phyloP scores from a whole-genome alignment of 2,888 invertebrate genomes.

The Iselma pallidipennis region DNA sequence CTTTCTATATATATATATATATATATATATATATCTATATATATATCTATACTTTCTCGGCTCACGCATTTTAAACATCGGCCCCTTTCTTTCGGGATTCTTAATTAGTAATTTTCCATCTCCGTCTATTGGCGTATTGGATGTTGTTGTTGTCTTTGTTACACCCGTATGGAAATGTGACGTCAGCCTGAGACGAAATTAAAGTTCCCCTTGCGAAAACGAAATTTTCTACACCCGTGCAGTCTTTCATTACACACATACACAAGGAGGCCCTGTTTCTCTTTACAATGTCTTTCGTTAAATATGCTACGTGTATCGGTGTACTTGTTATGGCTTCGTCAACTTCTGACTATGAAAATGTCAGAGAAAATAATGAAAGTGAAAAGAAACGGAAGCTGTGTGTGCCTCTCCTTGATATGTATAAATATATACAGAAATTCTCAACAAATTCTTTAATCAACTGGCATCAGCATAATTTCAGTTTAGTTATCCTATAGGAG shows the following conservation, averaged over 20 bases:
- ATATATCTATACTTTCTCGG: constrained; percentile 37
- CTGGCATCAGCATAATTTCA: too few species aligned
- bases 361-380: constrained; percentile 9
- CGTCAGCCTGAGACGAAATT: constrained; percentile 55
- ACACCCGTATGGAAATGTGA: constrained; percentile 57
- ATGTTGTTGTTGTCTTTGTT: constrained; percentile 60
- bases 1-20: background rate
- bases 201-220: constrained; percentile 55
- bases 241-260: constrained; percentile 56
- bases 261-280: constrained; percentile 44
- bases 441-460: too few species aligned
- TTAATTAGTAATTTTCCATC: constrained; percentile 68
- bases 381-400: constrained; percentile 1
- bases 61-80: constrained; percentile 60
- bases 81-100: constrained; percentile 69
- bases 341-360: constrained; percentile 26
- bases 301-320: constrained; percentile 50
- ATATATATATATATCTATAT: background rate
- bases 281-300: constrained; percentile 48
- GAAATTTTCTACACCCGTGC: constrained; percentile 58
- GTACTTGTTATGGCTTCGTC: constrained; percentile 38
- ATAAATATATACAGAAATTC: too few species aligned
- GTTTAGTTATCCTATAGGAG: too few species aligned
- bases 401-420: background rate
- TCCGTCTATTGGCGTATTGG: constrained; percentile 53